Evolutionary conservation across 2,113 vertebrate species (phyloP), one percentile per base, ranked within the genome.

Genomic region (Zingel zingel): DNA sequence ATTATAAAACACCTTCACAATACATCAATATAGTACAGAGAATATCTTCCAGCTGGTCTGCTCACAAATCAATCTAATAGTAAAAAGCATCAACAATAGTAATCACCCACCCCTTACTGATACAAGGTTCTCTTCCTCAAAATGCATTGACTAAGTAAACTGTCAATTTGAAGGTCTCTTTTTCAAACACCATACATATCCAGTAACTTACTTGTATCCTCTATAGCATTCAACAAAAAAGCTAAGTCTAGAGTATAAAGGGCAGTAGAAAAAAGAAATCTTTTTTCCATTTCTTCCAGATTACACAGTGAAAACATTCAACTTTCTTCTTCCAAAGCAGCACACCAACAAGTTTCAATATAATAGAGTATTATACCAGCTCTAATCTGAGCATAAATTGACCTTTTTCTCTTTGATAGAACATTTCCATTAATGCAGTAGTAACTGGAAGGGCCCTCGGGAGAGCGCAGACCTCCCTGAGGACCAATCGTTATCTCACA

Each of bases 11-110:
- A 25, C 53, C n/a, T 57, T 57, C 9, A 43, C 14, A 19, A 27
- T 72, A 19, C n/a, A 57, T 58, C 70, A 59, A 59, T 48, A 48
- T 59, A 48, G 15, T n/a, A 23, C 50, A 69, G 25, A 68, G 18
- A 68, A 4, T 27, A 53, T 19, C 27, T 15, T 21, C 16, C 25
- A 30, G 7, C 23, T 27, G 63, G 45, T 48, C 45, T 50, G 64
- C 1, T 50, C 45, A 50, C 25, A 50, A 67, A 67, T 50, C 45
- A 67, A 50, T 23, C 14, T 43, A 19, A 18, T 45, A 12, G 56
- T 56, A n/a, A 56, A 71, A 45, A 50, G 30, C 18, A 54, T 9
- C 50, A 71, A 56, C 47, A 51, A 21, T 5, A 70, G 33, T 33
- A 6, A 33, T n/a, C 33, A 43, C 56, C 2, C 14, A 43, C 33